Evolutionary conservation across 2,797 vertebrate genomes (phyloP).

Genomic region (Phalanger gymnotis): DNA sequence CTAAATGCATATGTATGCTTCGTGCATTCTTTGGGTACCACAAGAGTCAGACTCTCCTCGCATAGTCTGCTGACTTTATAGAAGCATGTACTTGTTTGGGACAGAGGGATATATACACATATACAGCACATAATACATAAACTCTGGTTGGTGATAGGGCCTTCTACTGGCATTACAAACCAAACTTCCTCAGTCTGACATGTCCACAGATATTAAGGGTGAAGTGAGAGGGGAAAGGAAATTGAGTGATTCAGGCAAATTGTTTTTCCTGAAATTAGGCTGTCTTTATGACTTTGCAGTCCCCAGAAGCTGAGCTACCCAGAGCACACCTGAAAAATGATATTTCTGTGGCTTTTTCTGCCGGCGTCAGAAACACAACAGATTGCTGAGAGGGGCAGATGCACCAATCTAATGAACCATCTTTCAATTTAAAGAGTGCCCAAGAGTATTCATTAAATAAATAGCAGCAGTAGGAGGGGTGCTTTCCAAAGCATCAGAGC

Average conservation of each 20-base stretch:
- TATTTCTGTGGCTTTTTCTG: slow-evolving; percentile 60
- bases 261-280: slow-evolving; percentile 70
- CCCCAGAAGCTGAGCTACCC: slow-evolving; percentile 77
- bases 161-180: background rate
- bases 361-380: slow-evolving; percentile 77
- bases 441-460: slow-evolving; percentile 86
- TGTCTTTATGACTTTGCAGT: slow-evolving; percentile 73
- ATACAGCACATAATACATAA: background rate
- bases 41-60: background rate
- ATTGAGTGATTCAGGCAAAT: slow-evolving; percentile 56
- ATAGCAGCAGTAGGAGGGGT: slow-evolving; percentile 76
- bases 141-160: background rate
- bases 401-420: slow-evolving; percentile 83
- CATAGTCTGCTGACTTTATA: background rate
- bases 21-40: background rate
- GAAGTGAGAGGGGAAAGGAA: slow-evolving; percentile 8
- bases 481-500: slow-evolving; percentile 66
- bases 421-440: slow-evolving; percentile 82
- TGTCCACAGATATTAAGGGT: slow-evolving; percentile 41
- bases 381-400: slow-evolving; percentile 84
- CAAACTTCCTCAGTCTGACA: slow-evolving; percentile 37
- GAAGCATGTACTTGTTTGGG: background rate
- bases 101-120: background rate
- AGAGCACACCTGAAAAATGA: slow-evolving; percentile 70
- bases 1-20: background rate